A percentile compares a stretch with the other conserved stretches of the same genome.
Evolutionary conservation across 2,888 invertebrate species (phyloP).

Genomic region (Tethea ocularis): DNA sequence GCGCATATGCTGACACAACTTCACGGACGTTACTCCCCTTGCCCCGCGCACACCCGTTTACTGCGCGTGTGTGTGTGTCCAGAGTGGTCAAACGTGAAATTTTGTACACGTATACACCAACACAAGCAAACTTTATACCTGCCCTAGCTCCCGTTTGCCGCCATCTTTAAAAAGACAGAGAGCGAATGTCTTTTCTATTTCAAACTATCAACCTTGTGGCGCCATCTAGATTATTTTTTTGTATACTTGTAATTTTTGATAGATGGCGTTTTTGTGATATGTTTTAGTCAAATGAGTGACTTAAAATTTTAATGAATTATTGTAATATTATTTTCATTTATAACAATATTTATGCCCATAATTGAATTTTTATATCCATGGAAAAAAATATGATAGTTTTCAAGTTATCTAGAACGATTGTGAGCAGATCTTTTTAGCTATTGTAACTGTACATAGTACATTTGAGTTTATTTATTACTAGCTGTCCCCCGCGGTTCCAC

Average conservation of each 20-base stretch:
- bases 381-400: neutral
- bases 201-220: conserved; percentile 38
- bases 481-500: too few species aligned
- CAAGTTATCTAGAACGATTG: too few species aligned
- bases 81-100: conserved; percentile 84
- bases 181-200: conserved; percentile 53
- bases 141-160: conserved; percentile 78
- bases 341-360: neutral
- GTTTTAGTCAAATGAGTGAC: neutral
- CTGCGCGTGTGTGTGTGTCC: conserved; percentile 64
- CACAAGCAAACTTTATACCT: conserved; percentile 73
- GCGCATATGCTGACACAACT: conserved; percentile 91
- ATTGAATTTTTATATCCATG: neutral
- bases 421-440: too few species aligned
- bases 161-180: conserved; percentile 76
- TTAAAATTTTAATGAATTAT: neutral
- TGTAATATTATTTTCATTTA: neutral
- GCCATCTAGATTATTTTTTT: conserved; percentile 50
- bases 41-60: conserved; percentile 77
- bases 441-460: too few species aligned
- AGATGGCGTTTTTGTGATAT: neutral
- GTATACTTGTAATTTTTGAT: neutral
- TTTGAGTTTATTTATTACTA: too few species aligned
- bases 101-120: conserved; percentile 73
- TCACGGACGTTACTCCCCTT: conserved; percentile 82